Conservation (phyloP, 2,888 invertebrate genomes). For the Acheta domesticus region DNA sequence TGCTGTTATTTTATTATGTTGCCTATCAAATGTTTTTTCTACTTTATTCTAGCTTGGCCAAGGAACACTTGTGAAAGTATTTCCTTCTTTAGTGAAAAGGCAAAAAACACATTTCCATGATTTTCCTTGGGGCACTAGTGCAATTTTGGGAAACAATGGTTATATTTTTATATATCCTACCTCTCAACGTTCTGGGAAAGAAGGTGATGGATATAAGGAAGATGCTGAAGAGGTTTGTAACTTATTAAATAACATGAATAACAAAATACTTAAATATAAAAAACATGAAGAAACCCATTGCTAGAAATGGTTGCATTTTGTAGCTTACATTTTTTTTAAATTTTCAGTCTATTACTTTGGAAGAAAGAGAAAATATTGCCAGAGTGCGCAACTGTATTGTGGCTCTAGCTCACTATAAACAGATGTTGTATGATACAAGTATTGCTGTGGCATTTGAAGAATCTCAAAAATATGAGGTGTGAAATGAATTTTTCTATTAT, state of each 20-base stretch:
- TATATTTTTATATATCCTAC: constrained; percentile 87
- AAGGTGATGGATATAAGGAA: background rate
- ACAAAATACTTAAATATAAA: background rate
- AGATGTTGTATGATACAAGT: constrained; percentile 89
- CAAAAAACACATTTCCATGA: constrained; percentile 96
- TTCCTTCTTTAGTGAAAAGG: constrained; percentile 85
- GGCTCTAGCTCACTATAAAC: constrained; percentile 78
- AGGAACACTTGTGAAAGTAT: constrained; percentile 84
- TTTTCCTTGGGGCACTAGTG: constrained; percentile 82
- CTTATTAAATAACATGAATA: background rate
- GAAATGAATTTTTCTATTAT: constrained; percentile 38
- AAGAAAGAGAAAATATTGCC: constrained; percentile 81
- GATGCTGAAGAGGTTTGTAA: background rate
- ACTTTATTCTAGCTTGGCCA: constrained; percentile 65
- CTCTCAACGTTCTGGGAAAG: background rate
- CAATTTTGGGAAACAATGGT: constrained; percentile 95
- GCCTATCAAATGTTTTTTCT: background rate
- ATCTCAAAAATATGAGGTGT: constrained; percentile 74
- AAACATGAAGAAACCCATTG: too few species aligned
- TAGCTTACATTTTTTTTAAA: background rate
- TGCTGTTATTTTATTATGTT: too few species aligned
- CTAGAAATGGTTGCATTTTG: too few species aligned
- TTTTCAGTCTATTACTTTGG: constrained; percentile 62
- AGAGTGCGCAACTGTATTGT: constrained; percentile 86
- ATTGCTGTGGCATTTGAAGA: constrained; percentile 88